Evolutionary conservation across 2,113 vertebrate genomes (phyloP), one percentile per base, ranked within the genome.

Genomic region (Martes martes): DNA sequence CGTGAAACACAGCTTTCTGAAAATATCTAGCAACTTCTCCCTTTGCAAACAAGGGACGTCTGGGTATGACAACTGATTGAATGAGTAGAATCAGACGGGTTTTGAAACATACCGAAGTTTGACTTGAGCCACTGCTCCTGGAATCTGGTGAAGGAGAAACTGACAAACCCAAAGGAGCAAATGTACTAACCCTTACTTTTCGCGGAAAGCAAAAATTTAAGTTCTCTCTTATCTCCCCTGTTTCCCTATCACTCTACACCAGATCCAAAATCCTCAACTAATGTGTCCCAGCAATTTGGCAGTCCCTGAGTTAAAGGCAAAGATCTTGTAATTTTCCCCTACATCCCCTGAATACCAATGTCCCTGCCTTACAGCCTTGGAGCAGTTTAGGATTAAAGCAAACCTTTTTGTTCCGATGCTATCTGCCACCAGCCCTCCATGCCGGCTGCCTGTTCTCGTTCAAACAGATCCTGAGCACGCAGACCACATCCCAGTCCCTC

Each of bases 1-100:
- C 36, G 23, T 74, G 42, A 84, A 83, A 26, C 71, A 19, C 31
- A 94, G 18, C 39, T 89, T 84, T 94, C 85, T 94, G 94, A 86
- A 91, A 97, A 65, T 89, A 36, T 65, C 65, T 28, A 47, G 52
- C 9, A 85, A 81, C 28, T 88, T 89, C 59, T 9, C 84, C 50
- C 36, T 94, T 39, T 78, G 67, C 45, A 94, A 92, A 89, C n/a
- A 69, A 57, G 71, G 13, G 14, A 67, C 9, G 16, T 65, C 28
- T 3, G 42, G 71, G 50, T 52, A 31, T 71, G 63, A 94, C 93
- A 65, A 76, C 4, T 39, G 52, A n/a, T 7, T 26, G 21, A 55
- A 21, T 47, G 55, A 69, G 36, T 7, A 91, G 57, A 92, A 8
- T 45, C n/a, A 67, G 31, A 61, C 33, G 74, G 71, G 9, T 50